Evolutionary conservation across 2,113 vertebrate species (phyloP).

Genomic region (Eupsittula cactorum): DNA sequence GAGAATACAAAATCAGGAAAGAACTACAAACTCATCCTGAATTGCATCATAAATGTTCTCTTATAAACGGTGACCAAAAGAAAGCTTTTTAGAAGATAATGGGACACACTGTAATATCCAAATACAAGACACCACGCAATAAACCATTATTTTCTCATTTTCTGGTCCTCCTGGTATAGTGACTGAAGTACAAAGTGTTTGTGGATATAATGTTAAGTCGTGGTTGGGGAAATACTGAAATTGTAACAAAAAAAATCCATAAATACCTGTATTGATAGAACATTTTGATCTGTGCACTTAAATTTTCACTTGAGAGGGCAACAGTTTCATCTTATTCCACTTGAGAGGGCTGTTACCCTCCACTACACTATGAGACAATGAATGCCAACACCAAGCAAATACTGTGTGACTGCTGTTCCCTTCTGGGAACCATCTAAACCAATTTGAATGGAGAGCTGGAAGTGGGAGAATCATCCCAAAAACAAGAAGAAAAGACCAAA

Average conservation of each 20-base stretch:
- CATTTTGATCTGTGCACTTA: background rate
- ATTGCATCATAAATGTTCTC: background rate
- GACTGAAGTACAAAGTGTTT: background rate
- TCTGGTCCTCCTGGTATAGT: background rate
- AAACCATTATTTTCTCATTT: background rate
- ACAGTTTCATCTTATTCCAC: background rate
- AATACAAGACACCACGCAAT: background rate
- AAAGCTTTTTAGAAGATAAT: background rate
- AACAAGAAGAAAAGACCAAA: background rate
- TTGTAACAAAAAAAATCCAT: background rate
- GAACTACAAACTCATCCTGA: background rate
- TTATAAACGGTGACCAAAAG: background rate
- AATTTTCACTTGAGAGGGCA: constrained; percentile 19
- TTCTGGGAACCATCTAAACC: background rate
- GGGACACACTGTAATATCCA: background rate
- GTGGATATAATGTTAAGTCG: background rate
- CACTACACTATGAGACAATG: background rate
- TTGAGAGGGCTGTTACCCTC: background rate
- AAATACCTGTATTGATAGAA: background rate
- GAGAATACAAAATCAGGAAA: background rate
- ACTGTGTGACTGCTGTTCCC: background rate
- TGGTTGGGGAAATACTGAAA: background rate
- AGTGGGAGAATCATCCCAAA: background rate
- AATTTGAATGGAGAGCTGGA: background rate
- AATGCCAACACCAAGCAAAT: background rate